phyloP scores from a whole-genome alignment of 2,797 vertebrate genomes.

The Diplodus puntazzo region DNA sequence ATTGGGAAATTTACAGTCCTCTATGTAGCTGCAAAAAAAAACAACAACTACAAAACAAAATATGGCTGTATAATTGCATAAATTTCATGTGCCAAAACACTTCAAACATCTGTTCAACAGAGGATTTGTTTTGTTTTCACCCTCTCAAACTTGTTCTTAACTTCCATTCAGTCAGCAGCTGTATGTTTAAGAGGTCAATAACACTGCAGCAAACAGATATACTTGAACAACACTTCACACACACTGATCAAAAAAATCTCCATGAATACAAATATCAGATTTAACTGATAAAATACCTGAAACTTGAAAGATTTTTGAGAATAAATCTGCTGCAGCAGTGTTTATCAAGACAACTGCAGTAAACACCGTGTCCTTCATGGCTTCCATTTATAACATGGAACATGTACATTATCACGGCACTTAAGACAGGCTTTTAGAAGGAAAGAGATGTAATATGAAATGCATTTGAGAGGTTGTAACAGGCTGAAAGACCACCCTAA shows the following conservation, averaged over 20 bases:
- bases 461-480: constrained; percentile 17
- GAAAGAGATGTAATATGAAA: constrained; percentile 36
- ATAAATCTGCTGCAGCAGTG: background rate
- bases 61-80: constrained; percentile 4
- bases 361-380: constrained; percentile 4
- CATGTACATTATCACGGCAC: background rate
- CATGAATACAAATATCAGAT: background rate
- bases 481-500: constrained; percentile 43
- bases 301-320: background rate
- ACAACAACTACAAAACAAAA: background rate
- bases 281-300: background rate
- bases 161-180: too few species aligned
- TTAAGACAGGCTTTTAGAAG: constrained; percentile 17
- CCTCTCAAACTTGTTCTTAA: background rate
- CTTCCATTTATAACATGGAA: background rate
- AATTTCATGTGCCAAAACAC: background rate
- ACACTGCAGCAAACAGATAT: constrained; percentile 3
- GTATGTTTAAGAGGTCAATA: constrained; percentile 4
- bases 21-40: background rate
- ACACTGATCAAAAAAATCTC: background rate
- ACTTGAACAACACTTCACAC: constrained; percentile 4
- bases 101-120: background rate
- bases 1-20: background rate
- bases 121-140: constrained; percentile 19
- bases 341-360: background rate